A percentile compares a stretch with the other conserved stretches of the same genome.
Conservation (phyloP, 2,113 vertebrate species). For the Gnathonemus longibarbis region DNA sequence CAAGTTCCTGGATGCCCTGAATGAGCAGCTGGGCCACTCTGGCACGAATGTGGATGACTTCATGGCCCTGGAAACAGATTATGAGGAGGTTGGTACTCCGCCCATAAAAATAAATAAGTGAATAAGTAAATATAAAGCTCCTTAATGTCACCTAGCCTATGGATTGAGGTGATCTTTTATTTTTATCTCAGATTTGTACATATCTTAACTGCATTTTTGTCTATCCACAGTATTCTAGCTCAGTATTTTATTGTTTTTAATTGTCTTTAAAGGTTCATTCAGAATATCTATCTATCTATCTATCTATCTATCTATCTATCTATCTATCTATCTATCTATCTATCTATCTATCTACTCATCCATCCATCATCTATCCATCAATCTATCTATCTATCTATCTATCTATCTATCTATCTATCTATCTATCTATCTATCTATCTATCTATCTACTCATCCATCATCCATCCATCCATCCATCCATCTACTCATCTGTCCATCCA, state of each 20-base stretch:
- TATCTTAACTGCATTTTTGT: background rate
- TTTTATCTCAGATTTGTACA: background rate
- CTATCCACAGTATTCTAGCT: background rate
- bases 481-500: background rate
- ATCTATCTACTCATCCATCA: too few species aligned
- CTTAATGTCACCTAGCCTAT: background rate
- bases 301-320: too few species aligned
- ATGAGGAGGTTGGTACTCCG: conserved; percentile 77
- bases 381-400: background rate
- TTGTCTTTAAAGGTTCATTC: background rate
- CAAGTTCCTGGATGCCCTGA: conserved; percentile 85
- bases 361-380: background rate
- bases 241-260: background rate
- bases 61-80: conserved; percentile 83
- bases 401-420: too few species aligned
- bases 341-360: too few species aligned
- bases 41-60: conserved; percentile 83
- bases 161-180: background rate
- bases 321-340: too few species aligned
- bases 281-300: background rate
- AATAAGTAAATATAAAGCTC: background rate
- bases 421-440: too few species aligned
- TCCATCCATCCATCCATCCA: too few species aligned
- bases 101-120: background rate
- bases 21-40: conserved; percentile 84